Evolutionary conservation across 2,797 vertebrate species (phyloP).

Genomic region (Xenentodon cancila): DNA sequence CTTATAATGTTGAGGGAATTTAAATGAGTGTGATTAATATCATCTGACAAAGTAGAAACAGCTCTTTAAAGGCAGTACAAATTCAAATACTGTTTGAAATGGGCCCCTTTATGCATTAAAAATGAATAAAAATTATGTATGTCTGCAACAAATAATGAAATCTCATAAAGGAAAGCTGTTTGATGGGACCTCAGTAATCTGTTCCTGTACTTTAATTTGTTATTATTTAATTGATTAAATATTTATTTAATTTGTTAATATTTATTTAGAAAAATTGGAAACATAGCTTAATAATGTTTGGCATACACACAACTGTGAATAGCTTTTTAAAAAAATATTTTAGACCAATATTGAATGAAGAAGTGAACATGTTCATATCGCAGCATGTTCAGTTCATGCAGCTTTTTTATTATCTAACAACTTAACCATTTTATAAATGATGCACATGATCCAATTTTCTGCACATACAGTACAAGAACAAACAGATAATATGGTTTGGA

Average conservation of each 20-base stretch:
- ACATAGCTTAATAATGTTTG: neutral
- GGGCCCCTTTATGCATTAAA: neutral
- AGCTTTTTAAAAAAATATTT: neutral
- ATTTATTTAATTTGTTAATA: too few relatives aligned
- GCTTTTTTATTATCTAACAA: too few relatives aligned
- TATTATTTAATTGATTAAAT: too few relatives aligned
- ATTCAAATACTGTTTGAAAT: neutral
- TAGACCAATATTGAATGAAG: neutral
- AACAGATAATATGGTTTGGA: constrained; percentile 11
- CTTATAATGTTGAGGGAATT: constrained; percentile 27
- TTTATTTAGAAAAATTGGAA: too few relatives aligned
- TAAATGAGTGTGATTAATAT: constrained; percentile 23
- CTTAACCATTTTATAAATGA: neutral
- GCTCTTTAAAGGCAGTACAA: constrained; percentile 6
- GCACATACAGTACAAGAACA: neutral
- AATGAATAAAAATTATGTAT: too few relatives aligned
- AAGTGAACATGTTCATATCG: neutral
- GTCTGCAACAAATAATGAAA: too few relatives aligned
- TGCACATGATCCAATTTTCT: neutral
- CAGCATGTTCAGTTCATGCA: neutral
- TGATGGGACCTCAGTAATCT: too few relatives aligned
- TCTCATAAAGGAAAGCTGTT: too few relatives aligned
- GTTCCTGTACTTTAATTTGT: too few relatives aligned
- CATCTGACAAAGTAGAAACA: constrained; percentile 6
- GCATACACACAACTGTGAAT: neutral